phyloP scores from a whole-genome alignment of 2,888 invertebrate genomes.

The Drosophila suboccidentalis region DNA sequence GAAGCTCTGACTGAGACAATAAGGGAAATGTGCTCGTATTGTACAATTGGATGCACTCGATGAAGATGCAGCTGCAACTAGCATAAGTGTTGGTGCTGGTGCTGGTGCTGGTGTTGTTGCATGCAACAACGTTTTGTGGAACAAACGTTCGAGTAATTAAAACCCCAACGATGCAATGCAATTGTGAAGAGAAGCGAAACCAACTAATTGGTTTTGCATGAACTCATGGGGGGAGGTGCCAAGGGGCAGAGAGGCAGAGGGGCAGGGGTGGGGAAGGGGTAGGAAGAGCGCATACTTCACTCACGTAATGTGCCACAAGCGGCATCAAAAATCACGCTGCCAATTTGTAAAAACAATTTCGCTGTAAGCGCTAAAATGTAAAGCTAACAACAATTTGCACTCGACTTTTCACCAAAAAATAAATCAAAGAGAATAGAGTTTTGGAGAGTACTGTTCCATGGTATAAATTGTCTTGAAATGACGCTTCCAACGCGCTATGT shows the following conservation, averaged over 20 bases:
- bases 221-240: constrained; percentile 46
- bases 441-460: too few relatives aligned
- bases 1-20: constrained; percentile 8
- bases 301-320: constrained; percentile 57
- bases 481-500: too few relatives aligned
- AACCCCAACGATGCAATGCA: constrained; percentile 52
- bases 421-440: too few relatives aligned
- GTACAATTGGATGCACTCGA: constrained; percentile 20
- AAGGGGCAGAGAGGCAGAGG: background rate
- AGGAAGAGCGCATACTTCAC: constrained; percentile 16
- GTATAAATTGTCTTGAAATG: too few relatives aligned
- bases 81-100: constrained; percentile 7
- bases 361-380: constrained; percentile 38
- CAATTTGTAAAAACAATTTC: constrained; percentile 45
- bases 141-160: constrained; percentile 60
- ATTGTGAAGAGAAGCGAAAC: constrained; percentile 72
- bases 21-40: constrained; percentile 10
- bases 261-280: constrained; percentile 3
- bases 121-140: constrained; percentile 51
- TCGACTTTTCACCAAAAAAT: constrained; percentile 18
- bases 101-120: too few relatives aligned
- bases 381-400: constrained; percentile 33
- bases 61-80: constrained; percentile 31
- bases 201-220: constrained; percentile 82
- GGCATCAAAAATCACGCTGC: constrained; percentile 39